These are phyloP conservation scores for Arrhopalites spinosus DNA, from an alignment of 2,888 invertebrate species.

Conservation along the genomic window DNA sequence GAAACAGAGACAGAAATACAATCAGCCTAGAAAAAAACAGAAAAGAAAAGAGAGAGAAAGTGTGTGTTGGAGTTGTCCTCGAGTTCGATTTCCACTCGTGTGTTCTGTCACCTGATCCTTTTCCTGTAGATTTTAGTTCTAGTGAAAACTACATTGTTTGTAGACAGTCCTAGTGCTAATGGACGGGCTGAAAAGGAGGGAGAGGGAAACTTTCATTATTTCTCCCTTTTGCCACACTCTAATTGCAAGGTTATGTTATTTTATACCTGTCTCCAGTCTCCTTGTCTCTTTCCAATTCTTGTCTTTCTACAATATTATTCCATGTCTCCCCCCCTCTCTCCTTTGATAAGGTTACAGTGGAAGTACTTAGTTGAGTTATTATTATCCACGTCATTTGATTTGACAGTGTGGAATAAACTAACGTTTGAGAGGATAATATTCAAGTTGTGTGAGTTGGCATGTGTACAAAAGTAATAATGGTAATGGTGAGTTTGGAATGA, in stretches of 20 bases:
- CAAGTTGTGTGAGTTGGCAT: too few species aligned
- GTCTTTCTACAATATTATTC: too few species aligned
- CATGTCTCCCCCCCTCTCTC: too few species aligned
- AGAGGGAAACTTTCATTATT: neutral
- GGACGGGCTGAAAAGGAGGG: neutral
- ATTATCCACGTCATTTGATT: too few species aligned
- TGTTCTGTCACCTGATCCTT: constrained; percentile 30
- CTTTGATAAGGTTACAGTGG: too few species aligned
- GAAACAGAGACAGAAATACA: neutral
- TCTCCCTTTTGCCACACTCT: neutral
- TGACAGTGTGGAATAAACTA: too few species aligned
- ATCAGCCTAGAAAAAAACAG: neutral
- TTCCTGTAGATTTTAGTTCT: neutral
- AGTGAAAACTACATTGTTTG: too few species aligned
- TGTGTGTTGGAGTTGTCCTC: neutral
- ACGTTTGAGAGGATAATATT: too few species aligned
- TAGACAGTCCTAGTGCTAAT: neutral
- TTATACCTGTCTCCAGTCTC: neutral
- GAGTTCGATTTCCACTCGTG: neutral
- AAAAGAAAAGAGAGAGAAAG: neutral
- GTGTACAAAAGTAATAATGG: too few species aligned
- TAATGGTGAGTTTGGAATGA: too few species aligned
- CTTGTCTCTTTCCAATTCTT: neutral
- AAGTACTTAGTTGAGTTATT: too few species aligned
- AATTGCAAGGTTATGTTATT: neutral